Evolutionary conservation across 2,888 invertebrate species (phyloP), one percentile per base, ranked within the genome.

Genomic region (Archips xylosteana): DNA sequence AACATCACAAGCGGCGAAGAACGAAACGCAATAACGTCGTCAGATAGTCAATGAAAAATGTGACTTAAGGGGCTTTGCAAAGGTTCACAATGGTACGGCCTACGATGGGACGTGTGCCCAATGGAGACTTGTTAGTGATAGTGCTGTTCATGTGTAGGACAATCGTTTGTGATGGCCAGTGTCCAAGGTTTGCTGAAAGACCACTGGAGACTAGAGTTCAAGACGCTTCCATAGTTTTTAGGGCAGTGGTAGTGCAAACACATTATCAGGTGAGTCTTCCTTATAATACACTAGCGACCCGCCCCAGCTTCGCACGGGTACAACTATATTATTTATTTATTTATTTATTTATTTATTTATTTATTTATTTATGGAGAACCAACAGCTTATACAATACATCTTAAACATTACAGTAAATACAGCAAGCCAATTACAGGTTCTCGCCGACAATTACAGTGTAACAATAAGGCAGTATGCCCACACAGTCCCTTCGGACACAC

Each of bases 161-260:
- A 79, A 91, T 94, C 86, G 92, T 93, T 85, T 94, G 94, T 89
- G 94, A 93, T 88, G 91, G 92, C 79, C 92, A 88, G 84, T 94
- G 94, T 84, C 94, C 94, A 36, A 94, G 94, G 89, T 92, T 88
- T 60, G 94, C 94, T n/a, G 94, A 93, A 80, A 91, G 89, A 76
- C 92, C 94, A 54, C 87, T 95, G 23, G 95, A 95, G 87, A 95
- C 95, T 59, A 83, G 95, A 79, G 92, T 95, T 74, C 91, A 94
- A 83, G 92, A 94, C 75, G 94, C 95, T 76, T 90, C 94, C 54
- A 92, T 95, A 85, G 95, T 95, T 82, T 95, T 95, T 87, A 90
- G 94, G 75, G 94, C 94, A 10, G 94, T 95, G 71, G 92, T 93
- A 63, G 89, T 94, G 60, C 92, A 94, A 77, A 87, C 92, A 68